phyloP scores from a whole-genome alignment of 1,140 invertebrate genomes.

The Nylanderia fulva region DNA sequence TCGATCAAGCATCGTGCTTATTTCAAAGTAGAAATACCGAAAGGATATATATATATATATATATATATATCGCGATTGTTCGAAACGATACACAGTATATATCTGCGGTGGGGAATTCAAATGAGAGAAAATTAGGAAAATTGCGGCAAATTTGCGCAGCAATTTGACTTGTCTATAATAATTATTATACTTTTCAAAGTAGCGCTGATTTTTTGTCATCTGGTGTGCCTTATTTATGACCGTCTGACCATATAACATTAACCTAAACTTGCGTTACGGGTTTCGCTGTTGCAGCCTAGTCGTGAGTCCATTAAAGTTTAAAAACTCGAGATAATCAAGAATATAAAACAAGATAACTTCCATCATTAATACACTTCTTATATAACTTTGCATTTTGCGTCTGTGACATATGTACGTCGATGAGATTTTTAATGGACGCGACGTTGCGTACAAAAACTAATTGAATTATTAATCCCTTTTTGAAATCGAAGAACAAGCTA shows the following conservation, averaged over 20 bases:
- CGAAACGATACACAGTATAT: neutral
- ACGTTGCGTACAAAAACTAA: neutral
- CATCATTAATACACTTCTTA: neutral
- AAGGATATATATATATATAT: too few species aligned
- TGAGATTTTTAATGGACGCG: too few species aligned
- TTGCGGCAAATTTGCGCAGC: neutral
- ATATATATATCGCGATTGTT: neutral
- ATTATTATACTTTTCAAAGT: conserved; percentile 20
- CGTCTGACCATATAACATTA: neutral
- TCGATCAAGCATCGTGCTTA: conserved; percentile 22
- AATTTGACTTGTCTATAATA: neutral
- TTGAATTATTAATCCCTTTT: neutral
- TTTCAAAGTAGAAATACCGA: neutral
- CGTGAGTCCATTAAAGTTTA: neutral
- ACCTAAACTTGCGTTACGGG: neutral
- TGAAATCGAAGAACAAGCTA: too few species aligned
- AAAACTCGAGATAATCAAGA: conserved; percentile 8
- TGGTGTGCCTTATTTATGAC: conserved; percentile 29
- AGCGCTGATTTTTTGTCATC: conserved; percentile 23
- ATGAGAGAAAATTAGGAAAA: conserved; percentile 33
- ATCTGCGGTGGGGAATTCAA: neutral
- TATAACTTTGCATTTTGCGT: neutral
- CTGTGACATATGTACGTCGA: neutral
- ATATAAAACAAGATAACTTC: neutral
- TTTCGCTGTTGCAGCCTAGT: neutral